These are phyloP conservation scores for Mythimna vitellina DNA, from an alignment of 2,888 invertebrate genomes.

Conservation along the genomic window DNA sequence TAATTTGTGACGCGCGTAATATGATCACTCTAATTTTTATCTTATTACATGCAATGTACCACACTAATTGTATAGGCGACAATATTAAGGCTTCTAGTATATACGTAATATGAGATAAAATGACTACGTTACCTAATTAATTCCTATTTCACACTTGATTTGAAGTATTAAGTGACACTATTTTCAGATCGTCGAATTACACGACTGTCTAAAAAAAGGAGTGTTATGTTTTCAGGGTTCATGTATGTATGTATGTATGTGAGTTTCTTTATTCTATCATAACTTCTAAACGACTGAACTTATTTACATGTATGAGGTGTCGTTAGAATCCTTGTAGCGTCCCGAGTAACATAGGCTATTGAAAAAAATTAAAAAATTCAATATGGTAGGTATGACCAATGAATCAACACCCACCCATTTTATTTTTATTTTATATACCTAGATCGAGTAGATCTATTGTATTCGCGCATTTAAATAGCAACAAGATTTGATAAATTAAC, in stretches of 20 bases:
- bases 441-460: neutral
- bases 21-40: conserved; percentile 40
- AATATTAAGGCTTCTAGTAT: conserved; percentile 6
- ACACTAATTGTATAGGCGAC: conserved; percentile 10
- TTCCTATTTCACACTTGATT: conserved; percentile 15
- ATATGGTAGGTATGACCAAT: no score
- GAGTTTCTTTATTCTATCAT: no score
- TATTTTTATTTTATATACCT: neutral
- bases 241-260: no score
- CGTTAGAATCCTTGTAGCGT: no score
- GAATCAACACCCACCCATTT: no score
- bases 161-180: neutral
- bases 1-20: conserved; percentile 53
- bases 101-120: conserved; percentile 8
- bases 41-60: conserved; percentile 12
- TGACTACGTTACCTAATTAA: neutral
- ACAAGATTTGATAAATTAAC: neutral
- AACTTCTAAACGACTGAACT: no score
- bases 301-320: no score
- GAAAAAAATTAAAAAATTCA: no score
- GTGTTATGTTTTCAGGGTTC: no score
- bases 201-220: no score
- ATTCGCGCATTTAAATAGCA: neutral
- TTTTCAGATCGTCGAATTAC: neutral
- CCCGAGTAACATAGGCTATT: no score